Percentiles rank a stretch among this genome's conserved stretches.
These are phyloP conservation scores for Psittacula cyanocephala DNA, from an alignment of 2,113 vertebrate species.

Conservation along the genomic window DNA sequence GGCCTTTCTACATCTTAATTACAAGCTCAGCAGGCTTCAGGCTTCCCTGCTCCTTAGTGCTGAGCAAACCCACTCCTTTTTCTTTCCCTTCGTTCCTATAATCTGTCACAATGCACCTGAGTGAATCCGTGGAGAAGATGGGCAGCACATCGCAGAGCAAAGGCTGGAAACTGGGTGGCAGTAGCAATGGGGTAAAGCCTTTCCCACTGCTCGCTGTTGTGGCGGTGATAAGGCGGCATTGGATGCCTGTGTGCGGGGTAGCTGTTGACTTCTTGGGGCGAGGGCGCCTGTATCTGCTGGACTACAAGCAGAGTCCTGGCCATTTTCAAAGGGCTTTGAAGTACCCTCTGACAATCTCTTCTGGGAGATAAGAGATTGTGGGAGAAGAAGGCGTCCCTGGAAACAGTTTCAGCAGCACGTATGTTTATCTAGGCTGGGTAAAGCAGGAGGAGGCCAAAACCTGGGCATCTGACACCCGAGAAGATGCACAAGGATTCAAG, in stretches of 20 bases:
- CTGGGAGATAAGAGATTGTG: slow-evolving; percentile 54
- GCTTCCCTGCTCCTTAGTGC: not conserved
- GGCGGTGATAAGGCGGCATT: not conserved
- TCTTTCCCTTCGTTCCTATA: not conserved
- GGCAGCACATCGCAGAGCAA: not conserved
- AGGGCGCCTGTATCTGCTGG: not conserved
- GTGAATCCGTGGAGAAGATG: not conserved
- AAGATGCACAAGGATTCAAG: not conserved
- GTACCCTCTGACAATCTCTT: slow-evolving; percentile 49
- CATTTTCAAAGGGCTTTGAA: slow-evolving; percentile 71
- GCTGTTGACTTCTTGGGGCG: not conserved
- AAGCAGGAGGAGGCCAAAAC: slow-evolving; percentile 28
- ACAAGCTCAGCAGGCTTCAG: not conserved
- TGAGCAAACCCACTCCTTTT: not conserved
- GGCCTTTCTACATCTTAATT: not conserved
- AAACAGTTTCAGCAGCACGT: slow-evolving; percentile 22
- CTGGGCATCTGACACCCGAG: not conserved
- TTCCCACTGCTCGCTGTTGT: not conserved
- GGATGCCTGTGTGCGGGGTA: fast-evolving
- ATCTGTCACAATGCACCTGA: not conserved
- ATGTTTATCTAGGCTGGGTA: slow-evolving; percentile 49
- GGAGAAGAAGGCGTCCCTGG: slow-evolving; percentile 54
- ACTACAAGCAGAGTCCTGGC: slow-evolving; percentile 50
- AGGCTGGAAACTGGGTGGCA: not conserved
- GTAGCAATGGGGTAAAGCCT: slow-evolving; percentile 1